These are phyloP conservation scores for Charadrius vociferus DNA, from an alignment of 2,113 vertebrate species.

Conservation along the genomic window DNA sequence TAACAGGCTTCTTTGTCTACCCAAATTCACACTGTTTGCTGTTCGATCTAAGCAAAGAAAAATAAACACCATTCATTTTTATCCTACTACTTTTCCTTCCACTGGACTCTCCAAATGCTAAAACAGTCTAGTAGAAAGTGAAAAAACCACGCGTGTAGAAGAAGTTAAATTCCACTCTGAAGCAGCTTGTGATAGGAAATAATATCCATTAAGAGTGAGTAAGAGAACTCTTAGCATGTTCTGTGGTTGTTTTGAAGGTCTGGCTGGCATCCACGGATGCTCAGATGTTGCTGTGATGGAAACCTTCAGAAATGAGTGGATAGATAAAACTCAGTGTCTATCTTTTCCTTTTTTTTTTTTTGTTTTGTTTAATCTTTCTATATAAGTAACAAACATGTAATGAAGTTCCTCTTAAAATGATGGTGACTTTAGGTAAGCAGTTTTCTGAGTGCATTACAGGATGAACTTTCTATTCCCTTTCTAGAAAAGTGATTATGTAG, in stretches of 20 bases:
- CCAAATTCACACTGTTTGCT: constrained; percentile 9
- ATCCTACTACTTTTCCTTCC: background rate
- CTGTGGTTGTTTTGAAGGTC: background rate
- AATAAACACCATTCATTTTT: constrained; percentile 3
- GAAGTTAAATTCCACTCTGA: background rate
- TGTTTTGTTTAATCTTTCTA: background rate
- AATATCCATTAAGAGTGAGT: background rate
- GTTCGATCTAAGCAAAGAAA: background rate
- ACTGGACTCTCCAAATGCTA: background rate
- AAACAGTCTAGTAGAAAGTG: background rate
- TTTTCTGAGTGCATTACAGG: background rate
- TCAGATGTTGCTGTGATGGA: background rate
- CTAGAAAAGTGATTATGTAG: background rate
- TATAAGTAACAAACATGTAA: background rate
- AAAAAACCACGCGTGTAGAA: background rate
- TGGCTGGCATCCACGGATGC: background rate
- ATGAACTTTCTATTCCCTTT: background rate
- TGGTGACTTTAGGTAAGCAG: background rate
- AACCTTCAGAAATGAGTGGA: background rate
- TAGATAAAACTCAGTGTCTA: background rate
- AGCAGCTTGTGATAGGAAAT: background rate
- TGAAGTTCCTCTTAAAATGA: background rate
- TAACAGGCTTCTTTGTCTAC: background rate
- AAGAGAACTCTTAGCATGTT: background rate
- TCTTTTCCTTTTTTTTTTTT: background rate